Conservation (phyloP, 2,113 vertebrate genomes). For the Calyptommatus sinebrachiatus region DNA sequence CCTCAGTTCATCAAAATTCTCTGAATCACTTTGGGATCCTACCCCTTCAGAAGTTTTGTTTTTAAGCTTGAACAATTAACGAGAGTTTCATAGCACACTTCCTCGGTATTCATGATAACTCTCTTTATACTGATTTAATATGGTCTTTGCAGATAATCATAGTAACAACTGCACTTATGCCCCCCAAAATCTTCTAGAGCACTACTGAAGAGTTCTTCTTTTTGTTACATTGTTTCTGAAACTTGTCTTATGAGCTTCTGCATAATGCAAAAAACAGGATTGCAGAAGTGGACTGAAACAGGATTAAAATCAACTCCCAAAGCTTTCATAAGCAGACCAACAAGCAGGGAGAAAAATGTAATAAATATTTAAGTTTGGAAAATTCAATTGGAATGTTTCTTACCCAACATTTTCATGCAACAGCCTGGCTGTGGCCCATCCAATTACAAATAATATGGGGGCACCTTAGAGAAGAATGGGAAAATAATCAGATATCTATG, state of each 20-base stretch:
- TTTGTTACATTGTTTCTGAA: not conserved
- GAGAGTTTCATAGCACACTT: not conserved
- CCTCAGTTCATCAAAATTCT: too few species aligned
- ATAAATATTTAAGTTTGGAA: not conserved
- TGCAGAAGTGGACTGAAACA: not conserved
- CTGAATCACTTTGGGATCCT: too few species aligned
- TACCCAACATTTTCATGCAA: slow-evolving; percentile 87
- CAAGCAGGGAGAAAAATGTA: not conserved
- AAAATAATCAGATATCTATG: too few species aligned
- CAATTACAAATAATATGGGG: slow-evolving; percentile 75
- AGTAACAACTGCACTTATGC: not conserved
- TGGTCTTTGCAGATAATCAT: not conserved
- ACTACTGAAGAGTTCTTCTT: not conserved
- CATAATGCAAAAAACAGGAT: not conserved
- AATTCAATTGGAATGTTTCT: slow-evolving; percentile 27
- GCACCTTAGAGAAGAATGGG: slow-evolving; percentile 70
- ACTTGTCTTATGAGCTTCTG: not conserved
- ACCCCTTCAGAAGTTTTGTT: not conserved
- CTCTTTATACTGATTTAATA: not conserved
- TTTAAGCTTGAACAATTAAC: not conserved
- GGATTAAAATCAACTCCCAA: not conserved
- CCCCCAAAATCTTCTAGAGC: not conserved
- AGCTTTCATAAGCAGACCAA: not conserved
- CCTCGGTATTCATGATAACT: not conserved
- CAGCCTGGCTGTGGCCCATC: slow-evolving; percentile 83